phyloP scores from a whole-genome alignment of 2,888 invertebrate genomes.

The Clitarchus hookeri region DNA sequence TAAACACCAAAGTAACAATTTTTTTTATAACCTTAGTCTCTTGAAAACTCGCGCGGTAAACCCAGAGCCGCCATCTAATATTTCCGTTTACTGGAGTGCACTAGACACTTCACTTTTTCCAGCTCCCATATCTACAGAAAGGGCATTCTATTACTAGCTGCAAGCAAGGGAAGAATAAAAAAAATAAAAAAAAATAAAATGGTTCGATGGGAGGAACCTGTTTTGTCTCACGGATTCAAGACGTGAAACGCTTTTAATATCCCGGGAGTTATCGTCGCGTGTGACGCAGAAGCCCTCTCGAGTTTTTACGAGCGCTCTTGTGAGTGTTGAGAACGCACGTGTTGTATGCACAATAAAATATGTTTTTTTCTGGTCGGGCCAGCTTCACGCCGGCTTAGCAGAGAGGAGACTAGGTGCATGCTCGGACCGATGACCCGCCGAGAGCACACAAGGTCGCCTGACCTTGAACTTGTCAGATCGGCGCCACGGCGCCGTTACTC shows the following conservation, averaged over 20 bases:
- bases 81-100: background rate
- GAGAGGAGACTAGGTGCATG: background rate
- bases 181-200: background rate
- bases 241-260: conserved; percentile 1
- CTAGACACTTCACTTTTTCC: background rate
- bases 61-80: background rate
- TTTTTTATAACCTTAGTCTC: background rate
- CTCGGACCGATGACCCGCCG: background rate
- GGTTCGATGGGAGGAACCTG: background rate
- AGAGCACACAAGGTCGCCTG: background rate
- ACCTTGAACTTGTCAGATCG: background rate
- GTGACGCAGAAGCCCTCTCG: background rate
- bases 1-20: background rate
- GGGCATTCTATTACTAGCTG: background rate
- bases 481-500: background rate
- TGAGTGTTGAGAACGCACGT: background rate
- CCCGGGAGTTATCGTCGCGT: background rate
- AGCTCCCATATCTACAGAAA: background rate
- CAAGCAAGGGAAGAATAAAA: background rate
- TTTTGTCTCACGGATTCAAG: background rate
- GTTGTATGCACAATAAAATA: background rate
- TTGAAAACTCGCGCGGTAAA: background rate
- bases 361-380: background rate
- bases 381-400: background rate
- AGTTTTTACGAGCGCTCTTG: background rate